phyloP scores from a whole-genome alignment of 2,888 invertebrate genomes.

The Sicus ferrugineus region DNA sequence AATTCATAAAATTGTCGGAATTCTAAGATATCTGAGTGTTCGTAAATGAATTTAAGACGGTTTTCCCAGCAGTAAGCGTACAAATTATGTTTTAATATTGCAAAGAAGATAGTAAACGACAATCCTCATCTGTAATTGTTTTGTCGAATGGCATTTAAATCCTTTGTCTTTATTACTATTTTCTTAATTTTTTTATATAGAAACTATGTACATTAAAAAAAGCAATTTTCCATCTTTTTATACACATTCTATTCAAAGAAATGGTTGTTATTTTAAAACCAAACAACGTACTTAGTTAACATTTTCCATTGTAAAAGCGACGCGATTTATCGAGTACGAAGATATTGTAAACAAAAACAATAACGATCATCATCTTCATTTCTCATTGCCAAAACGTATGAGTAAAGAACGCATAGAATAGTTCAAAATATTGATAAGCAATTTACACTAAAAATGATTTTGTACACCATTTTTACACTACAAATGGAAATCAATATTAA shows the following conservation, averaged over 20 bases:
- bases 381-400: slow-evolving; percentile 28
- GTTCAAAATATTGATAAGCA: slow-evolving; percentile 11
- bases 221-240: no score
- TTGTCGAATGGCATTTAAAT: background rate
- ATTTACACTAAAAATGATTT: background rate
- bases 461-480: background rate
- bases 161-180: background rate
- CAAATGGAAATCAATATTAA: background rate
- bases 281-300: slow-evolving; percentile 11
- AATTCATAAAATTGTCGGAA: no score
- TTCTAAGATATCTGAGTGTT: no score
- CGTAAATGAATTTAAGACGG: no score
- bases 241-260: background rate
- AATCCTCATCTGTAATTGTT: no score
- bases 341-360: slow-evolving; percentile 22
- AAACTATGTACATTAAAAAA: background rate
- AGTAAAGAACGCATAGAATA: slow-evolving; percentile 10
- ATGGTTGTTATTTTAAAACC: slow-evolving; percentile 22
- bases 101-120: no score
- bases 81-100: no score
- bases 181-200: background rate
- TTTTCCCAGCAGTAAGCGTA: no score
- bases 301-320: background rate
- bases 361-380: slow-evolving; percentile 23
- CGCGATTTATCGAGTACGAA: background rate